Evolutionary conservation across 2,888 invertebrate species (phyloP), one percentile per base, ranked within the genome.

Genomic region (Strigamia crassipes): DNA sequence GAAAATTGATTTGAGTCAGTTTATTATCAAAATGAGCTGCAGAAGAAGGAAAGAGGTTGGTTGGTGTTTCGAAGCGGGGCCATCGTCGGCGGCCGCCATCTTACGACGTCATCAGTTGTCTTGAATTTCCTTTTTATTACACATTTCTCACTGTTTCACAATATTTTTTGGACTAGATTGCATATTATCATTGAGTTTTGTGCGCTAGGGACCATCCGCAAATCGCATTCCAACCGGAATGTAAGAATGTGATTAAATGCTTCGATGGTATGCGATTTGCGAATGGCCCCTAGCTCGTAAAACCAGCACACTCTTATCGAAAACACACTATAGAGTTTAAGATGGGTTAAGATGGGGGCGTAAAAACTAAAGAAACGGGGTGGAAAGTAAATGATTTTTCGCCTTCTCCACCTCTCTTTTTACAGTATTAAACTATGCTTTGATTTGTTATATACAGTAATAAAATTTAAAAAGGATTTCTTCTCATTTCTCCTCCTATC

Each of bases 21-120:
- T 56, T 56, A 56, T 56, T 56, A 56, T 56, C 56, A 56, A 56
- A 56, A 56, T 56, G 56, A 56, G 56, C 56, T 56, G 56, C 56
- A 56, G 56, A 56, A 56, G 56, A 56, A 56, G 56, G 56, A 56
- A 56, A 56, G 56, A 56, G 56, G 56, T 56, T 56, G 56, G 56
- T 56, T 56, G 56, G 56, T 56, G 56, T 56, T 56, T 56, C n/a
- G 15, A 56, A 21, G 56, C 56, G 56, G 56, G 56, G 56, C 56
- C 56, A 56, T 21, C 1, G n/a, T 56, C 10, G 3, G 56, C 18
- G 56, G 56, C 56, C 21, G 56, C 56, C 56, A 56, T 56, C 56
- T 56, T 56, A 18, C 18, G 2, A 21, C 56, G n/a, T 18, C 51
- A 51, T 42, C 15, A 3, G 2, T 42, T 42, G 1, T 1, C 1